A percentile compares a stretch with the other conserved stretches of the same genome.
Evolutionary conservation across 2,888 invertebrate genomes (phyloP).

Genomic region (Parelbella ahira): DNA sequence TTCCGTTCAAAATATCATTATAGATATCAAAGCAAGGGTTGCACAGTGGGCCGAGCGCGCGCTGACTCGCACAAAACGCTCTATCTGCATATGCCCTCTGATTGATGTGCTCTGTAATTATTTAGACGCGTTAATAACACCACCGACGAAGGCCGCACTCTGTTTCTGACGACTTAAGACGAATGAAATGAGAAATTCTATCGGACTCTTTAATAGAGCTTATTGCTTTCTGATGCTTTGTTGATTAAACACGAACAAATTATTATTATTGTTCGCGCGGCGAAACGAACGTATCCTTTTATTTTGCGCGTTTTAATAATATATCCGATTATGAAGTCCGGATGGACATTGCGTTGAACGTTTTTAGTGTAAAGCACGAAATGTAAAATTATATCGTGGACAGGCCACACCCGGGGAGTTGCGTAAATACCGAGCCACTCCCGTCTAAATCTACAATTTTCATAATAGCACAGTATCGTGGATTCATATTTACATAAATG

Average conservation of each 20-base stretch:
- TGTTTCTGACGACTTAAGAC: slow-evolving; percentile 79
- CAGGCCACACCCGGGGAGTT: slow-evolving; percentile 62
- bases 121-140: slow-evolving; percentile 81
- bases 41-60: slow-evolving; percentile 67
- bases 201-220: slow-evolving; percentile 71
- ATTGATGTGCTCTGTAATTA: slow-evolving; percentile 81
- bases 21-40: slow-evolving; percentile 78
- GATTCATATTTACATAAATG: slow-evolving; percentile 78
- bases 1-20: slow-evolving; percentile 72
- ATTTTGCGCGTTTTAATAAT: slow-evolving; percentile 38
- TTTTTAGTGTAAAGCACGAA: slow-evolving; percentile 16
- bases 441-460: slow-evolving; percentile 59
- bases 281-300: slow-evolving; percentile 31
- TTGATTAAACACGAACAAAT: slow-evolving; percentile 70
- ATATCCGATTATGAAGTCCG: slow-evolving; percentile 22
- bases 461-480: slow-evolving; percentile 69
- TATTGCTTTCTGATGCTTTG: slow-evolving; percentile 75
- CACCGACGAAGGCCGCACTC: slow-evolving; percentile 74
- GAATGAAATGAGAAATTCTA: slow-evolving; percentile 79
- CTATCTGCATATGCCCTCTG: slow-evolving; percentile 77
- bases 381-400: slow-evolving; percentile 31
- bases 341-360: slow-evolving; percentile 23
- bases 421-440: slow-evolving; percentile 64
- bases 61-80: slow-evolving; percentile 78
- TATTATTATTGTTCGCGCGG: slow-evolving; percentile 55